Conservation (phyloP, 1,140 invertebrate genomes). For the Drosophila tani region DNA sequence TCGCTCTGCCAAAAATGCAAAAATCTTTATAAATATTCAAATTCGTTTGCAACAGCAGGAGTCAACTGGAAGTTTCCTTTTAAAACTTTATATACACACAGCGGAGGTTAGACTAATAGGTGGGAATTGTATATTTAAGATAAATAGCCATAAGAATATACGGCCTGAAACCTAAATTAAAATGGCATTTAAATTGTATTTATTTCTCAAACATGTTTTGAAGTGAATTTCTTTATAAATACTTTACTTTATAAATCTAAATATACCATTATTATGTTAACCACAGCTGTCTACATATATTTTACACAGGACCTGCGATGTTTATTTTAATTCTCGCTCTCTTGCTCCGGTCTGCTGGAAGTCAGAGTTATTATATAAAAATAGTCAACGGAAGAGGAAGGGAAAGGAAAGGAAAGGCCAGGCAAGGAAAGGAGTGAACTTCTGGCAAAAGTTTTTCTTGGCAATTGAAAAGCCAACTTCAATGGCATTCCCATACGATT, state of each 20-base stretch:
- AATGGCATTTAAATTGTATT: neutral
- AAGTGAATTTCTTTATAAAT: neutral
- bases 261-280: neutral
- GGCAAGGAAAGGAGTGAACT: slow-evolving; percentile 50
- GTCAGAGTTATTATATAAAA: slow-evolving; percentile 58
- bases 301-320: slow-evolving; percentile 60
- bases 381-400: slow-evolving; percentile 46
- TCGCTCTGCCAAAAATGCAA: slow-evolving; percentile 66
- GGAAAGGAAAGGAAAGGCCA: neutral
- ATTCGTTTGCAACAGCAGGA: slow-evolving; percentile 48
- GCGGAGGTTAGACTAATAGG: neutral
- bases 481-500: slow-evolving; percentile 42
- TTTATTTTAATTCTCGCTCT: slow-evolving; percentile 77
- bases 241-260: neutral
- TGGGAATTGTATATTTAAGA: neutral
- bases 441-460: slow-evolving; percentile 73
- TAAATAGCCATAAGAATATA: too few relatives aligned
- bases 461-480: slow-evolving; percentile 72
- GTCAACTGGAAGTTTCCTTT: slow-evolving; percentile 35
- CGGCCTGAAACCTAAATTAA: too few relatives aligned
- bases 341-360: slow-evolving; percentile 20
- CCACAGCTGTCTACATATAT: slow-evolving; percentile 9
- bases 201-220: neutral
- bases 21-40: slow-evolving; percentile 83
- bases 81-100: slow-evolving; percentile 55